phyloP scores from a whole-genome alignment of 2,797 vertebrate species.

The Onychomys leucogaster region DNA sequence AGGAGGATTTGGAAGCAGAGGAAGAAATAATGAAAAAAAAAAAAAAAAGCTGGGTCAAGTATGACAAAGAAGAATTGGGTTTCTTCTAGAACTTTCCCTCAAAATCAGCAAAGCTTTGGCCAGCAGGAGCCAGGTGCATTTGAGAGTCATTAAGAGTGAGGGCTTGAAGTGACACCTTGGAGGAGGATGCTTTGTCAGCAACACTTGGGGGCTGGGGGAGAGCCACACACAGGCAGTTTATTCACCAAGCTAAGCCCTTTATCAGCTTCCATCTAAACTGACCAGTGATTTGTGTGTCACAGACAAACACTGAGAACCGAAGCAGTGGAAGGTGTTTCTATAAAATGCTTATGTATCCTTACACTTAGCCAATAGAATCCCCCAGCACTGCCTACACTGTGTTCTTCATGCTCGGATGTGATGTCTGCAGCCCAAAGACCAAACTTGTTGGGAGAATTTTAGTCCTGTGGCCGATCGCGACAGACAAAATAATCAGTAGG shows the following conservation, averaged over 20 bases:
- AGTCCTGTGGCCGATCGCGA: background rate
- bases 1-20: background rate
- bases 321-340: background rate
- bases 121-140: background rate
- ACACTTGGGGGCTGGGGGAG: background rate
- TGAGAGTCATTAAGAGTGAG: background rate
- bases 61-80: background rate
- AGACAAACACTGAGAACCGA: slow-evolving; percentile 32
- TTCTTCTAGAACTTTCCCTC: background rate
- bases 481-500: slow-evolving; percentile 39
- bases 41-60: background rate
- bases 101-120: background rate
- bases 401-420: background rate
- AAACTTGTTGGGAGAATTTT: slow-evolving; percentile 48
- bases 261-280: background rate
- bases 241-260: background rate
- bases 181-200: background rate
- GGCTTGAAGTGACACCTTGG: background rate
- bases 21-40: background rate
- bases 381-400: background rate
- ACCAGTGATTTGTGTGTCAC: background rate
- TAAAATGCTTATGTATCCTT: background rate
- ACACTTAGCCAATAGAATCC: background rate
- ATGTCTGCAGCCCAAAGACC: background rate
- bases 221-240: slow-evolving; percentile 16